phyloP scores from a whole-genome alignment of 1,140 invertebrate species.

The Drosophila quadrilineata region DNA sequence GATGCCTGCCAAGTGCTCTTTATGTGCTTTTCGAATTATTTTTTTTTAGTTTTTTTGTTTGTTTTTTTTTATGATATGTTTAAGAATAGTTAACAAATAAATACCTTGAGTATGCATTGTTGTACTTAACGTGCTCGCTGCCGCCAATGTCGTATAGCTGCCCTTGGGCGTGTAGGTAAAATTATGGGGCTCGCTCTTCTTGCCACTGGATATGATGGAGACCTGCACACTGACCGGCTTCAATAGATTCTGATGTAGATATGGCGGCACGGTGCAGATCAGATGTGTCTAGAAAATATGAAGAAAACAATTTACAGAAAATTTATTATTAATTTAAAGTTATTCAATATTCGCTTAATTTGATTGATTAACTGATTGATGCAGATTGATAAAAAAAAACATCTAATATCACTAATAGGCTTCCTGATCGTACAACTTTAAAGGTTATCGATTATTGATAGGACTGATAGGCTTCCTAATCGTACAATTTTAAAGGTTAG shows the following conservation, averaged over 20 bases:
- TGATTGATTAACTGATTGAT: too few relatives aligned
- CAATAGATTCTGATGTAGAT: constrained; percentile 84
- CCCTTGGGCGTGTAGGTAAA: constrained; percentile 90
- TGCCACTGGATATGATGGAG: constrained; percentile 92
- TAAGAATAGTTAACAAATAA: constrained; percentile 71
- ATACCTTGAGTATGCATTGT: constrained; percentile 78
- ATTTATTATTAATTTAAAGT: neutral
- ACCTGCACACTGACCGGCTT: constrained; percentile 89
- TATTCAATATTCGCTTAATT: too few relatives aligned
- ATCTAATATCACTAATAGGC: too few relatives aligned
- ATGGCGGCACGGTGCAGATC: constrained; percentile 94
- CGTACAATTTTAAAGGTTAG: too few relatives aligned
- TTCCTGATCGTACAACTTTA: too few relatives aligned
- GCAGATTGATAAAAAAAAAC: too few relatives aligned
- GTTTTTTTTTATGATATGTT: neutral
- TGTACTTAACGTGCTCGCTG: constrained; percentile 77
- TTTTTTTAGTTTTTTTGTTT: neutral
- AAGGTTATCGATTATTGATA: too few relatives aligned
- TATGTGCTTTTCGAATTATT: neutral
- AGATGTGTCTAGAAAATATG: constrained; percentile 92
- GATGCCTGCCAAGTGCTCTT: constrained; percentile 9
- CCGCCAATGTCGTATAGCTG: constrained; percentile 68
- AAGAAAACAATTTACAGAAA: too few relatives aligned
- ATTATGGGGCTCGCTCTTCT: constrained; percentile 92
- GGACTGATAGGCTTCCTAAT: too few relatives aligned